These are phyloP conservation scores for Netta rufina DNA, from an alignment of 2,797 vertebrate species.

Conservation along the genomic window DNA sequence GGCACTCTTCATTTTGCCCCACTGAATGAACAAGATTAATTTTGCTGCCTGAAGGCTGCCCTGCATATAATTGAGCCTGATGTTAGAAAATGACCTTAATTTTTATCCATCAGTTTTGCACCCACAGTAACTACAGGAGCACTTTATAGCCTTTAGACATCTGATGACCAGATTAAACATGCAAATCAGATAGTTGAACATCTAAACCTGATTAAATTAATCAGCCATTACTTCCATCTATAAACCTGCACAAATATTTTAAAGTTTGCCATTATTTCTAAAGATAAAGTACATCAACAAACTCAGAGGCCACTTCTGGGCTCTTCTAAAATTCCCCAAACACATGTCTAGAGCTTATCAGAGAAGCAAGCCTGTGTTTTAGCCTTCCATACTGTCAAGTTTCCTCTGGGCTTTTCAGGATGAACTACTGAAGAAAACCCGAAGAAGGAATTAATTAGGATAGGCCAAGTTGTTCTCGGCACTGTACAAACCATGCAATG, in stretches of 20 bases:
- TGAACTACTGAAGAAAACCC: background rate
- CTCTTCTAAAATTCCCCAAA: background rate
- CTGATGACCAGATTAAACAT: conserved; percentile 34
- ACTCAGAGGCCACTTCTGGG: background rate
- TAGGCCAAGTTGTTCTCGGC: background rate
- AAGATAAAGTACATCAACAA: background rate
- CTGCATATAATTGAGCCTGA: conserved; percentile 31
- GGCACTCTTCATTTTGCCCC: background rate
- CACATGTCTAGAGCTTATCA: background rate
- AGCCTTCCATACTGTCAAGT: background rate
- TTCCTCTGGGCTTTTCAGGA: background rate
- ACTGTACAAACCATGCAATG: background rate
- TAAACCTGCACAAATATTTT: background rate
- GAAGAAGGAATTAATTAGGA: background rate
- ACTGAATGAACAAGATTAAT: conserved; percentile 38
- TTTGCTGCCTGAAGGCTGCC: conserved; percentile 52
- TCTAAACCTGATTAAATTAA: background rate
- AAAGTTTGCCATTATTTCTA: background rate
- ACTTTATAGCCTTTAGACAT: conserved; percentile 36
- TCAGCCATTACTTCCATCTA: background rate
- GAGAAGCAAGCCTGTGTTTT: background rate
- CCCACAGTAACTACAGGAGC: background rate
- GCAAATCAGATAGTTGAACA: conserved; percentile 29
- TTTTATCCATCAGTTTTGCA: conserved; percentile 47
- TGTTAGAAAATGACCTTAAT: conserved; percentile 61